Conservation (phyloP, 2,113 vertebrate species). For the Delphinus delphis region DNA sequence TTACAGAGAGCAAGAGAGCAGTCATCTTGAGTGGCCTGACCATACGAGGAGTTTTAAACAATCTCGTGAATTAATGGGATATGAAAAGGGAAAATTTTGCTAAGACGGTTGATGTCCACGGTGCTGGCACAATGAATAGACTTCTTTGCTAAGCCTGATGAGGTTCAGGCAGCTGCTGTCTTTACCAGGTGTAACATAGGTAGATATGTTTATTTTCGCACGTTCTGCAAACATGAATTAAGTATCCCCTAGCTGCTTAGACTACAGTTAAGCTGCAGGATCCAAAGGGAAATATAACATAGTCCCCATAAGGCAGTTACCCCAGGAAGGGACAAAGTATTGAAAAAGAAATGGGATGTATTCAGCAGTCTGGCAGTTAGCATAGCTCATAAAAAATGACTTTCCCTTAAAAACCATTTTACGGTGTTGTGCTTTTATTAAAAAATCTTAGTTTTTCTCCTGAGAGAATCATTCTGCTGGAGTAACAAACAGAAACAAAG, state of each 20-base stretch:
- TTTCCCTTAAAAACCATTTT: conserved; percentile 63
- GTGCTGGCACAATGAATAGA: background rate
- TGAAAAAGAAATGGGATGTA: conserved; percentile 14
- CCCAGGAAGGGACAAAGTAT: background rate
- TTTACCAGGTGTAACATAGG: background rate
- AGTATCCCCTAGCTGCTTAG: background rate
- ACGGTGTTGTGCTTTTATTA: conserved; percentile 66
- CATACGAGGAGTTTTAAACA: background rate
- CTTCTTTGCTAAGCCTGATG: background rate
- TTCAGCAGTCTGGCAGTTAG: conserved; percentile 45
- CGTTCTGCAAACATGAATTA: background rate
- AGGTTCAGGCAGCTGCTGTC: background rate
- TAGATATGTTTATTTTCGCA: background rate
- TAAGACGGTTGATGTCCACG: background rate
- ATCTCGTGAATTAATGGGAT: background rate
- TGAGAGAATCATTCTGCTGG: conserved; percentile 62
- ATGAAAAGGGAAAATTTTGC: background rate
- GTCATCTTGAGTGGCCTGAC: background rate
- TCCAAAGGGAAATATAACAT: background rate
- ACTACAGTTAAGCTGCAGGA: background rate
- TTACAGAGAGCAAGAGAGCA: background rate
- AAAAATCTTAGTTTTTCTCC: conserved; percentile 67
- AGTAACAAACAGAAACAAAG: conserved; percentile 66
- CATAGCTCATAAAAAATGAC: conserved; percentile 63
- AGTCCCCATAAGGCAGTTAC: background rate